These are phyloP conservation scores for Podiceps cristatus DNA, from an alignment of 2,113 vertebrate genomes.

Conservation along the genomic window DNA sequence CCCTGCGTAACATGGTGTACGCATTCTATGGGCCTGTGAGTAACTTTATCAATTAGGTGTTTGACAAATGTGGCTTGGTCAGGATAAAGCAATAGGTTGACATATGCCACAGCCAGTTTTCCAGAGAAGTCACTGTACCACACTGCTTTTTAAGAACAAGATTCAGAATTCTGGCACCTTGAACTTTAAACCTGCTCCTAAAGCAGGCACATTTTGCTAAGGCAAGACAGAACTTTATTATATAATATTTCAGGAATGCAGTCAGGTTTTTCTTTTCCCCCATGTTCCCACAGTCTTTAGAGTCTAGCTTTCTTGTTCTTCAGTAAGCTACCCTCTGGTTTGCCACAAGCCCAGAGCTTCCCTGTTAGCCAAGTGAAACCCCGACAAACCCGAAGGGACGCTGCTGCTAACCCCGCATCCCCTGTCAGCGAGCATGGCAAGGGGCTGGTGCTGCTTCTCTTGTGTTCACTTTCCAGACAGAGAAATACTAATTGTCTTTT, in stretches of 20 bases:
- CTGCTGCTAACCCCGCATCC: background rate
- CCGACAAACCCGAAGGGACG: background rate
- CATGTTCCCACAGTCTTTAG: background rate
- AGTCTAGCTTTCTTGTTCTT: background rate
- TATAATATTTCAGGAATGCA: background rate
- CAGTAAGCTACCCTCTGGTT: background rate
- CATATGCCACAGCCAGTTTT: background rate
- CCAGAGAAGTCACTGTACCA: background rate
- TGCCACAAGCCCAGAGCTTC: background rate
- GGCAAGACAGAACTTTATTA: background rate
- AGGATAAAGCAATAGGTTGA: background rate
- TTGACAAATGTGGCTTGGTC: background rate
- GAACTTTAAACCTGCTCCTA: background rate
- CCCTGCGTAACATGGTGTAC: background rate
- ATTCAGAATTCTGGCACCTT: background rate
- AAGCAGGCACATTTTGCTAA: background rate
- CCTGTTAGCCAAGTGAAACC: background rate
- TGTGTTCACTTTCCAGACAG: slow-evolving; percentile 41
- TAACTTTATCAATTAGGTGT: background rate
- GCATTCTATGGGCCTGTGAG: rapidly evolving
- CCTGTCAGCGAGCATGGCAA: background rate
- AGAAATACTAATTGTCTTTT: slow-evolving; percentile 76
- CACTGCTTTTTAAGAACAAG: background rate
- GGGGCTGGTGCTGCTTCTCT: background rate
- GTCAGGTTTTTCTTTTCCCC: background rate